These are phyloP conservation scores for Pyrrhosoma nymphula DNA, from an alignment of 2,888 invertebrate genomes.

Conservation along the genomic window DNA sequence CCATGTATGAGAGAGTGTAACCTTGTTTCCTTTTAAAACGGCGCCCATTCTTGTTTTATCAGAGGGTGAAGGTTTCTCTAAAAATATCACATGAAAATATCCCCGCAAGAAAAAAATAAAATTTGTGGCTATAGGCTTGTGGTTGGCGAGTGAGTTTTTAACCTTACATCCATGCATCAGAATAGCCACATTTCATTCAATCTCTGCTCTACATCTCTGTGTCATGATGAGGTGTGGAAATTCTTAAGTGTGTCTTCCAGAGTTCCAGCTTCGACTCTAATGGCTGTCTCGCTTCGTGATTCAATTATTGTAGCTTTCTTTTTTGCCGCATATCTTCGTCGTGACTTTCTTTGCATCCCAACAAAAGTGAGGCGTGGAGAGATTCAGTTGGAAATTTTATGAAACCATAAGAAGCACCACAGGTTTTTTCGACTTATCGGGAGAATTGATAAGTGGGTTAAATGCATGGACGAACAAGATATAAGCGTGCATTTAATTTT, in stretches of 20 bases:
- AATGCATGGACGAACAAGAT: no score
- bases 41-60: no score
- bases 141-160: no score
- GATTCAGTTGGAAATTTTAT: background rate
- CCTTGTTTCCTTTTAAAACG: no score
- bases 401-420: background rate
- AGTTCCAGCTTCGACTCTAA: background rate
- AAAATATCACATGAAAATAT: no score
- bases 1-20: no score
- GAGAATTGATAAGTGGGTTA: background rate
- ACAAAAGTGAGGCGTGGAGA: background rate
- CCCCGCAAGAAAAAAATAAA: no score
- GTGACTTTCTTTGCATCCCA: background rate
- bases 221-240: background rate
- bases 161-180: no score
- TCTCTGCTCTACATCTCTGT: background rate
- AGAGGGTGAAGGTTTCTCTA: no score
- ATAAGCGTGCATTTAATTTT: no score
- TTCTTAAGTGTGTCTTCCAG: no score
- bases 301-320: background rate
- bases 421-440: background rate
- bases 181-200: background rate
- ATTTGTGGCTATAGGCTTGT: no score
- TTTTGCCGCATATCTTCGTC: background rate
- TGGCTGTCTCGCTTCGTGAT: background rate